Base-by-base conservation (phyloP, 1,140 invertebrate genomes). In the Stegodyphus dumicola region DNA sequence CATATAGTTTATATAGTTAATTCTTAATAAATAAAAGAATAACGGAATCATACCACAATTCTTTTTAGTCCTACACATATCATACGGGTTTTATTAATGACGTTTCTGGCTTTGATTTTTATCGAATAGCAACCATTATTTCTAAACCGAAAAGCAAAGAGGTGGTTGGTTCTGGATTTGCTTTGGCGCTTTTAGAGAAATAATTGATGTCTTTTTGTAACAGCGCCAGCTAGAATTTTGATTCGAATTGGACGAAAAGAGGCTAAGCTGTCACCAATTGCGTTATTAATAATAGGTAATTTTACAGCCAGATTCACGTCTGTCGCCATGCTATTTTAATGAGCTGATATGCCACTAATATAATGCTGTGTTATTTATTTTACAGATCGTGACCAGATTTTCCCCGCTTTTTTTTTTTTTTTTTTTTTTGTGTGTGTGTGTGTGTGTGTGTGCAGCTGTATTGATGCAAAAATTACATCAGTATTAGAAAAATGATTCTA, bases 131-230 rank as follows among this genome's bases (percentile, higher is more conserved):
- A 15, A 54, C 51, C 71, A 74, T 74, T 74, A 74, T 53, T 74
- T 74, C 71, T 54, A 74, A 74, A 74, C 33, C 33, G 33, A 33
- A 33, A 33, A 33, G 33, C 33, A 33, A 33, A 33, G 33, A 3
- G 33, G 33, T 33, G 33, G 33, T 33, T 33, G 54, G 51, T 17
- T 74, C 15, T 17, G 71, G 52, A n/a, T 56, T 49, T n/a, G 49
- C 7, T 74, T 52, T 54, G 49, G 51, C 51, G 71, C 17, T 49
- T 74, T 74, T 74, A 53, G 4, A 15, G 51, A 54, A 74, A 74
- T 74, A 74, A 74, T 74, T 74, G 49, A 74, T 74, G 71, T 49
- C 71, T 15, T 74, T 15, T 54, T 74, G 51, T 74, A 52, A 54
- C 71, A 6, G n/a, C 52, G 71, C 51, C 71, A 74, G 51, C 7